Evolutionary conservation across 2,888 invertebrate genomes (phyloP).

Genomic region (Rhimphoctona megacephalus): DNA sequence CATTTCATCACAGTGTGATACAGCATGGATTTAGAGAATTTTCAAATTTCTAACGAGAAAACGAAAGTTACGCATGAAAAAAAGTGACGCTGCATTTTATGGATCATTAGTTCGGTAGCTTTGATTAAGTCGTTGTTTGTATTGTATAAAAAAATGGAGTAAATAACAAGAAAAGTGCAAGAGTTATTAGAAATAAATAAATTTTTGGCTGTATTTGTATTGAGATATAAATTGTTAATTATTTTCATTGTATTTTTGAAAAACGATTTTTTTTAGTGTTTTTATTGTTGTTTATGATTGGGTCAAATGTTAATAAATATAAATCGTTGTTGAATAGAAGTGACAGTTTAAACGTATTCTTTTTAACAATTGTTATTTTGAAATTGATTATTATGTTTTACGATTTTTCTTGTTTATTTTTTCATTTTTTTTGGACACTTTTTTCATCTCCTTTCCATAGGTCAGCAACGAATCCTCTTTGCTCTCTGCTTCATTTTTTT

Average conservation of each 20-base stretch:
- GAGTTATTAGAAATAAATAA: not conserved
- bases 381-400: too few relatives aligned
- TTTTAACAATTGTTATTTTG: not conserved
- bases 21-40: slow-evolving; percentile 42
- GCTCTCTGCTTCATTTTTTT: not conserved
- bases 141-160: not conserved
- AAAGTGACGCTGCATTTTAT: not conserved
- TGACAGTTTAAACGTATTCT: not conserved
- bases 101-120: not conserved
- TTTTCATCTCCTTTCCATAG: not conserved
- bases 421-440: not conserved
- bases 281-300: not conserved
- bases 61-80: slow-evolving; percentile 6
- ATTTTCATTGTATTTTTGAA: not conserved
- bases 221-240: not conserved
- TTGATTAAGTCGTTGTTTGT: not conserved
- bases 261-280: not conserved
- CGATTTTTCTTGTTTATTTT: not conserved
- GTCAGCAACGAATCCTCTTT: not conserved
- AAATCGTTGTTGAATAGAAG: not conserved
- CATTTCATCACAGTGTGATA: slow-evolving; percentile 72
- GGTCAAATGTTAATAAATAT: not conserved
- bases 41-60: not conserved
- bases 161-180: not conserved
- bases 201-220: not conserved